Evolutionary conservation across 2,113 vertebrate species (phyloP), one percentile per base, ranked within the genome.

Genomic region (mouse (Mus musculus)): DNA sequence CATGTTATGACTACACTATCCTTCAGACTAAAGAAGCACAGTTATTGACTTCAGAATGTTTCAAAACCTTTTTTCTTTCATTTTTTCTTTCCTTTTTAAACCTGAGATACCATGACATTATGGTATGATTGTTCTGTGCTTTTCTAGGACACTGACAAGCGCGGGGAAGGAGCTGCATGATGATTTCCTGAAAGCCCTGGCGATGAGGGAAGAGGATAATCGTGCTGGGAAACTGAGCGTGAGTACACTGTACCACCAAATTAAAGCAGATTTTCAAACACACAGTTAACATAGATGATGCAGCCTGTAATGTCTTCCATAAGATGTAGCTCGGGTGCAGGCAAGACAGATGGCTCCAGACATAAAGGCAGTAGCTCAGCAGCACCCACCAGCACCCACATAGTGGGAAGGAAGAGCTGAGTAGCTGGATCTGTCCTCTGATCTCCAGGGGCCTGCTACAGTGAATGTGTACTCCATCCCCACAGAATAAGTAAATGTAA

Each of bases 161-260:
- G 88, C 98, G 94, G 99, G 99, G 97, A 99, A 99, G 97, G 98
- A 99, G 46, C 96, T 99, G 94, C 98, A 98, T 56, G 98, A 99
- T 95, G 97, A 98, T 98, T 99, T 99, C 97, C 98, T 99, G 97
- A 97, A 91, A 97, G 99, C 98, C 24, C 97, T 99, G 97, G 99
- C 98, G 52, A 93, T 98, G 92, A 99, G 99, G 93, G 99, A 99
- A 98, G 99, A 99, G 98, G 98, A 98, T 95, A 99, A 99, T 97
- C 97, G 96, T 87, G 98, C 52, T 85, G 99, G 99, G 97, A 99
- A 98, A 98, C 98, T 99, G 98, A 99, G 98, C 61, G 99, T 99
- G 98, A 99, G 99, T 99, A 98, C 97, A 96, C 97, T 10, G 46
- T 63, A 28, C 56, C 75, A 28, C 46, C 4, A 73, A 5, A 42